Evolutionary conservation across 2,797 vertebrate genomes (phyloP).

Genomic region (Typhlichthys subterraneus): DNA sequence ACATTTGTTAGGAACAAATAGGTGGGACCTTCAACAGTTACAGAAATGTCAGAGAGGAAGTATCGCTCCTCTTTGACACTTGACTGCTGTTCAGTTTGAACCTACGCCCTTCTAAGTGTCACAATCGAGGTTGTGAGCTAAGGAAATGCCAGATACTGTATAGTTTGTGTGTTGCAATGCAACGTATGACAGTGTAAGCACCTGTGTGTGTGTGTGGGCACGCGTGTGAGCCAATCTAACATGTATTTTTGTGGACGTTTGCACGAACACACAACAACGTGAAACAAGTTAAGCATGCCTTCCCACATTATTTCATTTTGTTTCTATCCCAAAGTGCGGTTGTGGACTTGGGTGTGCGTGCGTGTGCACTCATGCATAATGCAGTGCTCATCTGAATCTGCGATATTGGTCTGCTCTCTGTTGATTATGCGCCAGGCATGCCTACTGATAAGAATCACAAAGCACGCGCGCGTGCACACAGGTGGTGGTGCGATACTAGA

Average conservation of each 20-base stretch:
- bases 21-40: slow-evolving; percentile 24
- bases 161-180: neutral
- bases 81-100: slow-evolving; percentile 22
- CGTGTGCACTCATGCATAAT: slow-evolving; percentile 54
- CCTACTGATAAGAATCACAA: slow-evolving; percentile 64
- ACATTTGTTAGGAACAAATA: slow-evolving; percentile 1
- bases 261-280: too few relatives aligned
- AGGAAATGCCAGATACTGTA: slow-evolving; percentile 22
- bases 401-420: slow-evolving; percentile 55
- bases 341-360: slow-evolving; percentile 2
- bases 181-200: slow-evolving; percentile 7
- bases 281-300: neutral
- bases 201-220: slow-evolving; percentile 5
- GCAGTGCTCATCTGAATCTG: slow-evolving; percentile 50
- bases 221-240: too few relatives aligned
- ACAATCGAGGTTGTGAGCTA: slow-evolving; percentile 19
- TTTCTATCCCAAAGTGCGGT: slow-evolving; percentile 5
- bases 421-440: slow-evolving; percentile 65
- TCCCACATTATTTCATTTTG: slow-evolving; percentile 7
- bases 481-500: slow-evolving; percentile 51
- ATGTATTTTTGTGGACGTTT: too few relatives aligned
- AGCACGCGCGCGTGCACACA: slow-evolving; percentile 29
- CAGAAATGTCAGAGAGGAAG: slow-evolving; percentile 15
- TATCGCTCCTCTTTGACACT: slow-evolving; percentile 16
- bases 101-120: neutral